Percentiles rank a stretch among this genome's conserved stretches.
Conservation (phyloP, 2,113 vertebrate species). For the Pandion haliaetus region DNA sequence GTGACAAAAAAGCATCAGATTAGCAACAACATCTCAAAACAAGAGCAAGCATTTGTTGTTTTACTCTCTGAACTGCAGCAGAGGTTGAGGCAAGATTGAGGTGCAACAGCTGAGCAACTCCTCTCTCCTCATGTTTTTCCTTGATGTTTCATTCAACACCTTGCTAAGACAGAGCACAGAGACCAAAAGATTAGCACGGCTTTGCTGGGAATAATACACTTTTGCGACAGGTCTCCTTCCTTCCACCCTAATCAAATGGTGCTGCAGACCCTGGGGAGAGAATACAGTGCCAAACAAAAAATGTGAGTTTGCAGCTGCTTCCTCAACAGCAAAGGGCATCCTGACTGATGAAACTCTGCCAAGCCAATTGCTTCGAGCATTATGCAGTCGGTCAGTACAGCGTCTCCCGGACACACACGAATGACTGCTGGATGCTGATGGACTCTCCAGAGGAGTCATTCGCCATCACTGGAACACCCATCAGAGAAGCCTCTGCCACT, state of each 20-base stretch:
- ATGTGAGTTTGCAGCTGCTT: conserved; percentile 45
- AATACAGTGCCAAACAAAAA: conserved; percentile 30
- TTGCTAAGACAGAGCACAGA: not conserved
- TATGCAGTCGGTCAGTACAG: not conserved
- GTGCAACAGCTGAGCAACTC: not conserved
- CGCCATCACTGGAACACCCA: not conserved
- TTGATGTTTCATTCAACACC: not conserved
- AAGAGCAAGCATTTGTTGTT: not conserved
- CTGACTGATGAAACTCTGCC: conserved; percentile 31
- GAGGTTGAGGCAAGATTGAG: not conserved
- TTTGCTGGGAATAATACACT: conserved; percentile 3
- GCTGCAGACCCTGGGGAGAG: conserved; percentile 24
- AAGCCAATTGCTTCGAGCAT: not conserved
- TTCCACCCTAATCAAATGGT: conserved; percentile 19
- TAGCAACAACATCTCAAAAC: not conserved
- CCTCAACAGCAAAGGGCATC: conserved; percentile 46
- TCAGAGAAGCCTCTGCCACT: not conserved
- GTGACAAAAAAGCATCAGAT: not conserved
- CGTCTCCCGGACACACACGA: not conserved
- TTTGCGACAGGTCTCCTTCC: not conserved
- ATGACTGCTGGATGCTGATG: not conserved
- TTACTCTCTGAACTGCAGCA: not conserved
- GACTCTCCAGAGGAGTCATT: not conserved
- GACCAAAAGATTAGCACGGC: not conserved
- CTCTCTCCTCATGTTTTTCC: not conserved